These are phyloP conservation scores for Mnemiopsis leidyi DNA, from an alignment of 37 sponge, comb jelly and placozoan genomes.

Conservation along the genomic window DNA sequence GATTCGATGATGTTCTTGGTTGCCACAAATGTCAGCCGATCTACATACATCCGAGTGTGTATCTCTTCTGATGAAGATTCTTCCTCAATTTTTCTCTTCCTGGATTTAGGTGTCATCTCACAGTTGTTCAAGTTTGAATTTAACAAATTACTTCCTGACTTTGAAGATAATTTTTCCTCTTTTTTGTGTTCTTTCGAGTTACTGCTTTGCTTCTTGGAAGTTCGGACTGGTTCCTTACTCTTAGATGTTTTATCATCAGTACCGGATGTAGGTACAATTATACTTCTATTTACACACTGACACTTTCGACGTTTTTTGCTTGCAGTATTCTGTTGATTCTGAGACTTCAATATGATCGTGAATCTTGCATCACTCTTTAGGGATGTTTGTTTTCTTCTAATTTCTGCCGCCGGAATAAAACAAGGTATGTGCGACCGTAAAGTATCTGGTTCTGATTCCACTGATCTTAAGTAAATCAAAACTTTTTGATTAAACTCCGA, in stretches of 20 bases:
- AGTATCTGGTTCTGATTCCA: not conserved
- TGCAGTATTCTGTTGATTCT: not conserved
- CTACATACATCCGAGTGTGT: not conserved
- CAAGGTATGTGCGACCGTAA: conserved; percentile 24
- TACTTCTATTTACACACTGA: too few relatives aligned
- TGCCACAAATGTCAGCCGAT: not conserved
- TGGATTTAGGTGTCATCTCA: not conserved
- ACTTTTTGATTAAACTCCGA: not conserved
- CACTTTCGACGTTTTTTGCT: too few relatives aligned
- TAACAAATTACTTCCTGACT: not conserved
- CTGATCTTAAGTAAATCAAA: not conserved
- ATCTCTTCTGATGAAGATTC: not conserved
- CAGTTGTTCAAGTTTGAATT: not conserved
- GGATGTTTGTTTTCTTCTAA: not conserved
- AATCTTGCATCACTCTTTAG: not conserved
- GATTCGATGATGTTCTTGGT: not conserved
- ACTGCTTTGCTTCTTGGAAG: not conserved
- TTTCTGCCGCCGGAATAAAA: conserved; percentile 27
- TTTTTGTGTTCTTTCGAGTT: not conserved
- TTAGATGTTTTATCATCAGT: not conserved
- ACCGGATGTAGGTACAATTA: too few relatives aligned
- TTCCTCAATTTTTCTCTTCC: not conserved
- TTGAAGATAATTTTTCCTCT: not conserved
- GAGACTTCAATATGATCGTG: not conserved
- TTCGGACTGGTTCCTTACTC: too few relatives aligned